phyloP scores from a whole-genome alignment of 2,888 invertebrate species.

The Quadroppia sp. region DNA sequence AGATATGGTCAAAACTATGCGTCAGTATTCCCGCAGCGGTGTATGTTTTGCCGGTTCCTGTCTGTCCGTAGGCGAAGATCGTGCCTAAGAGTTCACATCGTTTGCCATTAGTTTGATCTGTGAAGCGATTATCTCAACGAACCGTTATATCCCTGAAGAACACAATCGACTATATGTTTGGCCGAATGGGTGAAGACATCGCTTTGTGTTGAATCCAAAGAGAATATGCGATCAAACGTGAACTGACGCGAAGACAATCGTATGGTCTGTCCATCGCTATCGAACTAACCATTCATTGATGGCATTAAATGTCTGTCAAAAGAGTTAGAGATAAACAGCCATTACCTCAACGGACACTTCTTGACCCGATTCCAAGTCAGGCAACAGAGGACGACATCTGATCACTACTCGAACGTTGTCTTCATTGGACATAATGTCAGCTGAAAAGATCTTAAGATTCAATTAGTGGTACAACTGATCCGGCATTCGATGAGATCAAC shows the following conservation, averaged over 20 bases:
- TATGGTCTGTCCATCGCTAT: slow-evolving; percentile 32
- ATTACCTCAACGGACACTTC: slow-evolving; percentile 49
- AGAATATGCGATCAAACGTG: slow-evolving; percentile 92
- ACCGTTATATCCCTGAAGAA: slow-evolving; percentile 88
- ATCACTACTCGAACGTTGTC: slow-evolving; percentile 97
- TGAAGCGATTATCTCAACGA: slow-evolving; percentile 50
- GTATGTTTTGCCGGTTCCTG: slow-evolving; percentile 96
- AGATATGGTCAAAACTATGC: slow-evolving; percentile 98
- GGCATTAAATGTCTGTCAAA: not conserved
- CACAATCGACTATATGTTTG: slow-evolving; percentile 92
- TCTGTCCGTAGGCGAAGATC: slow-evolving; percentile 63
- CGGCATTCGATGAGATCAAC: too few relatives aligned
- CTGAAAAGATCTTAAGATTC: not conserved
- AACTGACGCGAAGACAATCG: slow-evolving; percentile 59
- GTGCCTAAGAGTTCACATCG: slow-evolving; percentile 54
- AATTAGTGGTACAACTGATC: not conserved
- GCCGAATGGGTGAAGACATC: slow-evolving; percentile 96
- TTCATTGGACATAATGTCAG: slow-evolving; percentile 38
- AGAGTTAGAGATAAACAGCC: not conserved
- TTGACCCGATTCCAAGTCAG: slow-evolving; percentile 62
- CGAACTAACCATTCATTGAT: slow-evolving; percentile 2
- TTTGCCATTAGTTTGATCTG: slow-evolving; percentile 10
- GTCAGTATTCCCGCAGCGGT: slow-evolving; percentile 99
- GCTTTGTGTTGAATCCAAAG: slow-evolving; percentile 75
- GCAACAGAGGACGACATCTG: slow-evolving; percentile 77